Base-by-base conservation (phyloP, 2,888 invertebrate genomes). In the Melanostoma scalare region DNA sequence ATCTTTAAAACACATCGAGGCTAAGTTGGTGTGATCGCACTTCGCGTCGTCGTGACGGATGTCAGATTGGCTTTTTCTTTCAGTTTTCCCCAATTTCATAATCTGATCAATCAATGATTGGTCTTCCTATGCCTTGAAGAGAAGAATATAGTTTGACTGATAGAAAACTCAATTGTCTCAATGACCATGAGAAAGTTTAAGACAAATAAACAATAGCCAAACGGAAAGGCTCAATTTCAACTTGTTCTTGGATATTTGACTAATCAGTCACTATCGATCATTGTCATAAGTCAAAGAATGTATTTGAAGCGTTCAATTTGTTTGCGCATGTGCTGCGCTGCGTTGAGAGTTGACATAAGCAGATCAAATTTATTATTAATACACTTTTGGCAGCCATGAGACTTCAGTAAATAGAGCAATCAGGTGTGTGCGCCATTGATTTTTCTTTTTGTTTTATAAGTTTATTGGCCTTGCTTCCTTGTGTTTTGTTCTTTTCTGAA, bases 401-500 rank as follows among this genome's bases (percentile, higher is more conserved):
- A 46, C 76, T 63, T 69, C 68, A 74, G 63, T 35, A 80, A 75
- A 69, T 76, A 76, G 76, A 81, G 31, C 65, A 53, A 48, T 75
- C 35, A 56, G 71, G 48, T 68, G 53, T 40, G 46, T 61, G 77
- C 76, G 67, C 61, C 6, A 5, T 31, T 50, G 4, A 31, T 50
- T 52, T 48, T 56, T 79, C 30, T 68, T 74, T 46, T 61, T 68
- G 67, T 77, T 42, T 77, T 38, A 72, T 20, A 38, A 72, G 81
- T 77, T 81, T 81, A 77, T 81, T 81, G 81, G 81, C 77, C 76
- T 77, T 77, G 77, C 55, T 67, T 77, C 67, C 71, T 71, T 58
- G 36, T 69, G 63, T 35, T 63, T 63, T 31, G 9, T 58, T 69
- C 50, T 3, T 55, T 46, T 20, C 8, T 20, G 20, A 20, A 20